phyloP scores from a whole-genome alignment of 1,140 invertebrate species.

The Plectus sambesii region DNA sequence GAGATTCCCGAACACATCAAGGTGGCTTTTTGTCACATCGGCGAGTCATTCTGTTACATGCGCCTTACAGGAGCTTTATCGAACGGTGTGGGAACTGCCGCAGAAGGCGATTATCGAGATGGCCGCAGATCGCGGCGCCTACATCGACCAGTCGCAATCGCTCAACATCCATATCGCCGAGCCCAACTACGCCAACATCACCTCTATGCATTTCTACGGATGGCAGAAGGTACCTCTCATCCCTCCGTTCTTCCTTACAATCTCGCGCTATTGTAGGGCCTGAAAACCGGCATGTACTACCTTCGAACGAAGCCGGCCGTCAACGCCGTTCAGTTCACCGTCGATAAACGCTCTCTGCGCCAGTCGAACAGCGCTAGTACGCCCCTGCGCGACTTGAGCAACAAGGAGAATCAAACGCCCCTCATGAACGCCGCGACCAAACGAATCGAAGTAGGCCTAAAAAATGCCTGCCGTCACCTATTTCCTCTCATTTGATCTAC shows the following conservation, averaged over 20 bases:
- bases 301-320: slow-evolving; percentile 88
- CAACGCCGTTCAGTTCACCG: slow-evolving; percentile 91
- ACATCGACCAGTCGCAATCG: slow-evolving; percentile 96
- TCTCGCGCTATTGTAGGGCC: slow-evolving; percentile 54
- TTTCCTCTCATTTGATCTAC: too few species aligned
- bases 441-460: too few species aligned
- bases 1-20: slow-evolving; percentile 78
- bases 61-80: slow-evolving; percentile 83
- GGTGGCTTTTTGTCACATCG: too few species aligned
- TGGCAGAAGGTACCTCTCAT: slow-evolving; percentile 66
- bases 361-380: slow-evolving; percentile 3
- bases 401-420: too few species aligned
- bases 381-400: too few species aligned
- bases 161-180: slow-evolving; percentile 91
- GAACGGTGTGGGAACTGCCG: slow-evolving; percentile 97
- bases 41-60: too few species aligned
- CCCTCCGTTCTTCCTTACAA: background rate
- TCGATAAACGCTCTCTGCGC: slow-evolving; percentile 62
- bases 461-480: too few species aligned
- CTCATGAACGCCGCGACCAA: too few species aligned
- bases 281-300: slow-evolving; percentile 99
- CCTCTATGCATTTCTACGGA: slow-evolving; percentile 95
- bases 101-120: slow-evolving; percentile 88
- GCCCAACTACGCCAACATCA: slow-evolving; percentile 80
- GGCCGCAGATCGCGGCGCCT: slow-evolving; percentile 92